phyloP scores from a whole-genome alignment of 2,797 vertebrate genomes.

The Bufotes viridis region DNA sequence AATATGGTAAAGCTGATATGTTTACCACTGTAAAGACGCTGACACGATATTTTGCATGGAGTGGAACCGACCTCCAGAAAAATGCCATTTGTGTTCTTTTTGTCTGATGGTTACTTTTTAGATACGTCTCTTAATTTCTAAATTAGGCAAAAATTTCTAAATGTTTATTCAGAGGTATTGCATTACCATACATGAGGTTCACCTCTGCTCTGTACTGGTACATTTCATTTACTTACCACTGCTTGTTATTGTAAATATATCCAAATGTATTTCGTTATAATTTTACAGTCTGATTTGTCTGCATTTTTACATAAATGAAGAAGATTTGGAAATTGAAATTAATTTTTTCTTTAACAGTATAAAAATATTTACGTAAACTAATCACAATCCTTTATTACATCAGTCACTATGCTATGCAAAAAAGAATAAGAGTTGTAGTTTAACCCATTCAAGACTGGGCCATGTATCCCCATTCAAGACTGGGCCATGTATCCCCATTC shows the following conservation, averaged over 20 bases:
- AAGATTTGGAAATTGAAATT: background rate
- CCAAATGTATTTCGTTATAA: background rate
- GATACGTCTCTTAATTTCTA: background rate
- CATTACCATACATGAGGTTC: background rate
- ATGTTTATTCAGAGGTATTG: constrained; percentile 23
- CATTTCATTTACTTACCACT: constrained; percentile 18
- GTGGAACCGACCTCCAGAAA: background rate
- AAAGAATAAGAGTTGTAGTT: background rate
- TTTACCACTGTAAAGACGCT: constrained; percentile 28
- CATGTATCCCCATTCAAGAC: too few species aligned
- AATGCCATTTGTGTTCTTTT: constrained; percentile 5
- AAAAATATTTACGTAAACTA: background rate
- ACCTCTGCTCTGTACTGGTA: background rate
- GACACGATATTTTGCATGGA: constrained; percentile 4
- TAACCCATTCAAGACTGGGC: background rate
- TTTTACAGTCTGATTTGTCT: background rate
- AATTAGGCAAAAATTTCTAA: background rate
- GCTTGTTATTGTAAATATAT: background rate
- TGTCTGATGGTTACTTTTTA: background rate
- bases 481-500: too few species aligned
- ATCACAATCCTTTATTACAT: background rate
- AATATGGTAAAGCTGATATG: background rate
- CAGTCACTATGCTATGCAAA: background rate
- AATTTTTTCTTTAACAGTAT: background rate
- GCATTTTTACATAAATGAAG: background rate